Evolutionary conservation across 2,113 vertebrate genomes (phyloP).

Genomic region (Clarias gariepinus): DNA sequence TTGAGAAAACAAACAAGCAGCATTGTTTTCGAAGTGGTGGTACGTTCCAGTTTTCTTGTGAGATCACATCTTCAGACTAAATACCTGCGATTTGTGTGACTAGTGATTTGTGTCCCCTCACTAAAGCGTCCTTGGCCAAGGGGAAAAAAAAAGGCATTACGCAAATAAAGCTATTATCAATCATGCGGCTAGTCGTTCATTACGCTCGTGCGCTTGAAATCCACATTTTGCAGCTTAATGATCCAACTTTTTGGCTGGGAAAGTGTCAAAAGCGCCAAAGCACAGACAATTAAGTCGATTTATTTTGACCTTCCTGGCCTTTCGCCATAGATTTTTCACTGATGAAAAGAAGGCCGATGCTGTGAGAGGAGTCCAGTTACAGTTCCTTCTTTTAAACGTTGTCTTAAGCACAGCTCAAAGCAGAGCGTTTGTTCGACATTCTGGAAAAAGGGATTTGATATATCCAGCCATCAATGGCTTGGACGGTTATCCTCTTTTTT

Average conservation of each 20-base stretch:
- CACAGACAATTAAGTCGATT: slow-evolving; percentile 25
- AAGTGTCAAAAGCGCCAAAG: slow-evolving; percentile 22
- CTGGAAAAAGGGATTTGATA: slow-evolving; percentile 30
- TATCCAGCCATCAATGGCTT: slow-evolving; percentile 49
- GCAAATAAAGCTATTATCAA: slow-evolving; percentile 20
- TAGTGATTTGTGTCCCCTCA: background rate
- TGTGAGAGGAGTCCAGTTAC: slow-evolving; percentile 10
- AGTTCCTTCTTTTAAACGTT: background rate
- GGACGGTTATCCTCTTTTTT: slow-evolving; percentile 17
- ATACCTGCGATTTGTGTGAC: background rate
- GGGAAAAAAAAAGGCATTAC: background rate
- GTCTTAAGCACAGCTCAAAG: slow-evolving; percentile 29
- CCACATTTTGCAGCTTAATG: slow-evolving; percentile 25
- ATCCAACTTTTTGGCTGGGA: slow-evolving; percentile 32
- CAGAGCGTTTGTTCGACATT: slow-evolving; percentile 30
- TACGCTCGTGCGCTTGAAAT: background rate
- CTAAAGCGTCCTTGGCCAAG: background rate
- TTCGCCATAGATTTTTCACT: slow-evolving; percentile 20
- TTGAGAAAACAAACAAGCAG: background rate
- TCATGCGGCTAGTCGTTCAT: background rate
- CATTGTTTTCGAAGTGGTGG: background rate
- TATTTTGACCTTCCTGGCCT: slow-evolving; percentile 31
- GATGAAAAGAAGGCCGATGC: slow-evolving; percentile 22
- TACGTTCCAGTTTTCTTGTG: background rate
- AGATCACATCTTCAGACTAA: background rate